Evolutionary conservation across 2,797 vertebrate species (phyloP).

Genomic region (Xerus rutilus): DNA sequence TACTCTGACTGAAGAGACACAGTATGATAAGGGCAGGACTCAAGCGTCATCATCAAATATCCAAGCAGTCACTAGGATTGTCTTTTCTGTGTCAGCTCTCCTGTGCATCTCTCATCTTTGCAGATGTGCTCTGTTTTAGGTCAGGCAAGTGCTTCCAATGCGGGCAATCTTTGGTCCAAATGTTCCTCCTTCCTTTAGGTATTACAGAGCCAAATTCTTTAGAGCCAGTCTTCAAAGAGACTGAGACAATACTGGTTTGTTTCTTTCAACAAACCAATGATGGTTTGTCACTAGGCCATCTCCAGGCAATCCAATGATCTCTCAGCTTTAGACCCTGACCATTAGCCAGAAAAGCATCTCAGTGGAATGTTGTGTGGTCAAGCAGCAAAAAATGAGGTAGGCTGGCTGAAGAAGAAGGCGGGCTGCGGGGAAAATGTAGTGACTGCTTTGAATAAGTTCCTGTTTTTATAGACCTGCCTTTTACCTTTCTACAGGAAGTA

Average conservation of each 20-base stretch:
- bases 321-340: neutral
- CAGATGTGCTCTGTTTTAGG: neutral
- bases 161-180: neutral
- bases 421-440: neutral
- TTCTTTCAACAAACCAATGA: neutral
- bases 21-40: neutral
- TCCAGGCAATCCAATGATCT: neutral
- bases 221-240: neutral
- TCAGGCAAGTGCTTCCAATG: neutral
- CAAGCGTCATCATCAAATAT: neutral
- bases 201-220: neutral
- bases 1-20: neutral
- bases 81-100: neutral
- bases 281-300: neutral
- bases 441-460: neutral
- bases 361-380: neutral
- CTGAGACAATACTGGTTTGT: neutral
- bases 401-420: neutral
- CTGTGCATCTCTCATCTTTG: neutral
- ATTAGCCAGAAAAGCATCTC: neutral
- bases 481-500: slow-evolving; percentile 9
- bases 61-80: neutral
- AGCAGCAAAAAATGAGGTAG: neutral
- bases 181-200: neutral
- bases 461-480: neutral